Percentiles rank a stretch among this genome's conserved stretches.
These are phyloP conservation scores for Lumbricus terrestris DNA, from an alignment of 2,888 invertebrate genomes.

Conservation along the genomic window DNA sequence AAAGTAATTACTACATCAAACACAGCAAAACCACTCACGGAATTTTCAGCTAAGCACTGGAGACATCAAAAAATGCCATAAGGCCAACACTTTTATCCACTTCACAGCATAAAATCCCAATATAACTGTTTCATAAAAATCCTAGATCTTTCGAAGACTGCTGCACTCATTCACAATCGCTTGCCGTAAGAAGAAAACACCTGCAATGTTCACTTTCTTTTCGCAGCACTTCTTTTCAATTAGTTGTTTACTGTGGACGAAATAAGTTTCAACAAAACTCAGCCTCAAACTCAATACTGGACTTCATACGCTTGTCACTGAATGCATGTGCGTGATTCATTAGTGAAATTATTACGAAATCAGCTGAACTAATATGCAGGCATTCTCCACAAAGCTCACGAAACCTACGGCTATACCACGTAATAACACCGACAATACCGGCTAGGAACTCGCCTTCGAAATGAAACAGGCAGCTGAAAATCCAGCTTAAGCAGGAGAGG, in stretches of 20 bases:
- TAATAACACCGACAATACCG: neutral
- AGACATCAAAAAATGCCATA: no score
- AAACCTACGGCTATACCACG: neutral
- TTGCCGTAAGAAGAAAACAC: neutral
- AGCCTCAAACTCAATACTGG: neutral
- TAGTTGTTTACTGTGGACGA: neutral
- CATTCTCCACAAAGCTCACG: no score
- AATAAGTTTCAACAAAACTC: neutral
- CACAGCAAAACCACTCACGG: no score
- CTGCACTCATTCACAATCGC: neutral
- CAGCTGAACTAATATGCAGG: neutral
- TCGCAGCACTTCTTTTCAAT: neutral
- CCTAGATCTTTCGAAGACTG: no score
- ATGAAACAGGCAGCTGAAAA: neutral
- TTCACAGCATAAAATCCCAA: no score
- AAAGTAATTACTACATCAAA: neutral
- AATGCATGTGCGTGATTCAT: neutral
- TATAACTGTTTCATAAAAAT: no score
- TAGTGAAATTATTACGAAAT: neutral
- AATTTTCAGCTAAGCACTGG: no score
- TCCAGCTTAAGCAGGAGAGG: neutral
- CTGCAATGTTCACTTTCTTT: neutral
- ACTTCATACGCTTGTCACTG: neutral
- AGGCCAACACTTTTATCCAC: no score
- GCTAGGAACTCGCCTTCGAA: neutral